Conservation (phyloP, 23 tunicate genomes). For the Phallusia fumigata region DNA sequence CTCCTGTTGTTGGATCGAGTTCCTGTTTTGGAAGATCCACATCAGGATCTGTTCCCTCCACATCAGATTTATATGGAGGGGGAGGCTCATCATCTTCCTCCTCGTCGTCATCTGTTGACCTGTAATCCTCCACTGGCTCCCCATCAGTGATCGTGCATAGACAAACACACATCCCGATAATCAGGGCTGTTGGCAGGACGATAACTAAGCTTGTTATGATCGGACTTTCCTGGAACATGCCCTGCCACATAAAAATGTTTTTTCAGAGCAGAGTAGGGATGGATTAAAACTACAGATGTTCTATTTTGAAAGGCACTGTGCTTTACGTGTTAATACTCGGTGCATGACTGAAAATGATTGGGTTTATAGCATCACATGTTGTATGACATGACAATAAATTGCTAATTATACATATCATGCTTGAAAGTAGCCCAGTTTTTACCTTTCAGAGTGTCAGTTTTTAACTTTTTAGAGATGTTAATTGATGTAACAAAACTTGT, state of each 20-base stretch:
- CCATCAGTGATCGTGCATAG: conserved; percentile 53
- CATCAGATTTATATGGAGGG: not conserved
- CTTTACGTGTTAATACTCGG: no score
- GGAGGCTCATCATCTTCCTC: conserved; percentile 22
- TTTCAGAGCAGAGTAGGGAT: no score
- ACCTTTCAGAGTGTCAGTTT: no score
- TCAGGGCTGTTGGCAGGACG: conserved; percentile 57
- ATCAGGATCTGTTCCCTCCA: not conserved
- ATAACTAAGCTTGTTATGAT: conserved; percentile 65
- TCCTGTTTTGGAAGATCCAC: not conserved
- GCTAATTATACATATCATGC: no score
- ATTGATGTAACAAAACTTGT: no score
- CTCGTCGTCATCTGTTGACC: conserved; percentile 12
- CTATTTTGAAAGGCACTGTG: no score
- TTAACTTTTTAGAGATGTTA: no score
- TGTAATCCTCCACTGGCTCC: conserved; percentile 22
- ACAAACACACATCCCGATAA: conserved; percentile 62
- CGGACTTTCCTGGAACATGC: conserved; percentile 57
- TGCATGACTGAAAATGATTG: no score
- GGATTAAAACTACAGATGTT: no score
- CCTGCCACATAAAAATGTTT: conserved; percentile 12
- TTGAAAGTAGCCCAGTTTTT: no score
- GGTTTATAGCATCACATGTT: no score
- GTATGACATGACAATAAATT: no score
- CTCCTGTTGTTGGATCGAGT: not conserved